A percentile compares a stretch with the other conserved stretches of the same genome.
Conservation (phyloP, 2,797 vertebrate genomes). For the Ambastaia sidthimunki region DNA sequence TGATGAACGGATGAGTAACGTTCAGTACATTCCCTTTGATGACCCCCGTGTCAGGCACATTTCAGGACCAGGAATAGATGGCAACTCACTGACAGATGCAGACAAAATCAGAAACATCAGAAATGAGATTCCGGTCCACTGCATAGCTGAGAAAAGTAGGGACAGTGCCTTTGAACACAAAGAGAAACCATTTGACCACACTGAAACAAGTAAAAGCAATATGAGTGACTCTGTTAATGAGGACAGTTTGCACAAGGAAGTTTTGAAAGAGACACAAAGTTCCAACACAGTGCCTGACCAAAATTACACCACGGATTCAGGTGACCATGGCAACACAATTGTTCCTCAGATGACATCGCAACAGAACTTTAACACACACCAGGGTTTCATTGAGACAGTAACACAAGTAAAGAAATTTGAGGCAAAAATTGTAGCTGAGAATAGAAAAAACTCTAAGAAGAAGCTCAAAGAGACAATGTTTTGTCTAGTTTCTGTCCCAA, state of each 20-base stretch:
- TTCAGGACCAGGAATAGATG: conserved; percentile 75
- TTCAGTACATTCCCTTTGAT: conserved; percentile 94
- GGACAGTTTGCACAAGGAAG: conserved; percentile 81
- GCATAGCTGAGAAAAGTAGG: conserved; percentile 74
- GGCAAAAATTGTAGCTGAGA: conserved; percentile 83
- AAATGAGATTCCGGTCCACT: conserved; percentile 77
- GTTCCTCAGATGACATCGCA: conserved; percentile 64
- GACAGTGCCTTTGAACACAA: conserved; percentile 84
- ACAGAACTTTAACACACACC: conserved; percentile 70
- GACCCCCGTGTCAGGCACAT: conserved; percentile 92
- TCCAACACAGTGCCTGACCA: conserved; percentile 77
- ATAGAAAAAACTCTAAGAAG: conserved; percentile 89
- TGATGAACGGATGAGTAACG: conserved; percentile 76
- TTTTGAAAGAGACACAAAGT: conserved; percentile 76
- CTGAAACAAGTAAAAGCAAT: conserved; percentile 68
- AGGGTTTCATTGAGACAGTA: conserved; percentile 83
- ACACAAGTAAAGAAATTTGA: conserved; percentile 94
- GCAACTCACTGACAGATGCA: conserved; percentile 79
- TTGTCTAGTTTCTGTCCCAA: conserved; percentile 95
- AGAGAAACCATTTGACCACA: conserved; percentile 69
- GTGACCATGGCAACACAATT: conserved; percentile 70
- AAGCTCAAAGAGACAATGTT: conserved; percentile 96
- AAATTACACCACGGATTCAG: conserved; percentile 80
- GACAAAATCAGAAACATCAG: conserved; percentile 80
- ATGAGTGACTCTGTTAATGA: conserved; percentile 60